Percentiles rank a stretch among this genome's conserved stretches.
phyloP scores from a whole-genome alignment of 2,113 vertebrate genomes.

The Grantiella picta region DNA sequence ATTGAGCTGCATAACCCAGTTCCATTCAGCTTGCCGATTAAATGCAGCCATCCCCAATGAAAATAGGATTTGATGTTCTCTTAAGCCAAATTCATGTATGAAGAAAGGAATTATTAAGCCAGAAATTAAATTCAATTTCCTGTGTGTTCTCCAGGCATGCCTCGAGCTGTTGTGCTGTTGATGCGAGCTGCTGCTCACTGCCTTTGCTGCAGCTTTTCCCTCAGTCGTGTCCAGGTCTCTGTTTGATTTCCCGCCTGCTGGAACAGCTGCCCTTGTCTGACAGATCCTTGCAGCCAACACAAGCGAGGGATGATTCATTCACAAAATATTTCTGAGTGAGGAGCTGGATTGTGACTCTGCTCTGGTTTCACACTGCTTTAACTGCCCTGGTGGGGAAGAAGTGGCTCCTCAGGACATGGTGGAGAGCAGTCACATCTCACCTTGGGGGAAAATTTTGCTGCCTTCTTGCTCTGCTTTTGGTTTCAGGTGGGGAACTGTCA shows the following conservation, averaged over 20 bases:
- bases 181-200: background rate
- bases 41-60: background rate
- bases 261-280: background rate
- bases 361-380: background rate
- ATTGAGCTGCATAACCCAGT: background rate
- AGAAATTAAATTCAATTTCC: conserved; percentile 28
- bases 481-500: background rate
- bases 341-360: background rate
- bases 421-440: background rate
- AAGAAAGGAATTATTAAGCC: conserved; percentile 37
- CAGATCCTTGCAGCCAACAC: background rate
- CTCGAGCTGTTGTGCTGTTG: background rate
- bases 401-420: background rate
- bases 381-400: background rate
- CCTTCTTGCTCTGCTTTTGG: background rate
- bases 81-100: conserved; percentile 1
- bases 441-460: background rate
- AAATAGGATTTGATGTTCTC: conserved; percentile 34
- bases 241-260: background rate
- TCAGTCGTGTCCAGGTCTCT: background rate
- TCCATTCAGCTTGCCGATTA: background rate
- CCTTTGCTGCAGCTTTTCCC: background rate
- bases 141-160: background rate
- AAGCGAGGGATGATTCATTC: background rate
- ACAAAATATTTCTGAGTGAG: background rate